Conservation (phyloP, 2,113 vertebrate species). For the Rafetus swinhoei region DNA sequence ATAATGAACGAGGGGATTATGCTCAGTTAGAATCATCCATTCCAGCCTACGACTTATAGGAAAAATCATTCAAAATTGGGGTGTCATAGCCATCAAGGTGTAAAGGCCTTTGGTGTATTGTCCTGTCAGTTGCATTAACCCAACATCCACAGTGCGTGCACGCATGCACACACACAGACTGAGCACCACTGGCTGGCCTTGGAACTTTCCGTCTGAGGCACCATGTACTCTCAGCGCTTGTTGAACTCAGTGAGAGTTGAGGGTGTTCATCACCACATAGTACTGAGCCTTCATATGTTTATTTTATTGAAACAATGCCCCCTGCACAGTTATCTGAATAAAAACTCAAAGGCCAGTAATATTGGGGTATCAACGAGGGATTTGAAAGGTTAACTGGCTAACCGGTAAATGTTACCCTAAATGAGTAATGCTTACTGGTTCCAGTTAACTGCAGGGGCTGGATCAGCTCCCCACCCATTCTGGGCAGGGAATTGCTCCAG, state of each 20-base stretch:
- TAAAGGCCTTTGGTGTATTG: background rate
- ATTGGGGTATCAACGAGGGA: background rate
- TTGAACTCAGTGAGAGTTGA: background rate
- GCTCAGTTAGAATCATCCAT: background rate
- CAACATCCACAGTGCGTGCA: background rate
- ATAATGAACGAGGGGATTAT: background rate
- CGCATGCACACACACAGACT: background rate
- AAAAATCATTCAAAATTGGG: background rate
- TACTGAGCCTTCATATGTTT: background rate
- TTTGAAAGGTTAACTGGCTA: no score
- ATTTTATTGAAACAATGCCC: background rate
- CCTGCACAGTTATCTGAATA: background rate
- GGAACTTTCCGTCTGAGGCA: background rate
- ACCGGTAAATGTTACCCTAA: no score
- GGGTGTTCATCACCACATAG: background rate
- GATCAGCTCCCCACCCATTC: no score
- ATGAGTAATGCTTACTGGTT: no score
- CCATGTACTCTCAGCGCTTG: background rate
- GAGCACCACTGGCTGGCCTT: rapidly evolving
- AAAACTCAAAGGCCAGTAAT: background rate
- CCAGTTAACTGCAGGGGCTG: no score
- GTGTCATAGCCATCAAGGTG: background rate
- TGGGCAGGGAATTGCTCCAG: no score
- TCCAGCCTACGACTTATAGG: background rate
- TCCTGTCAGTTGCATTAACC: background rate